Evolutionary conservation across 1,140 invertebrate genomes (phyloP).

Genomic region (Pentalonia nigronervosa): DNA sequence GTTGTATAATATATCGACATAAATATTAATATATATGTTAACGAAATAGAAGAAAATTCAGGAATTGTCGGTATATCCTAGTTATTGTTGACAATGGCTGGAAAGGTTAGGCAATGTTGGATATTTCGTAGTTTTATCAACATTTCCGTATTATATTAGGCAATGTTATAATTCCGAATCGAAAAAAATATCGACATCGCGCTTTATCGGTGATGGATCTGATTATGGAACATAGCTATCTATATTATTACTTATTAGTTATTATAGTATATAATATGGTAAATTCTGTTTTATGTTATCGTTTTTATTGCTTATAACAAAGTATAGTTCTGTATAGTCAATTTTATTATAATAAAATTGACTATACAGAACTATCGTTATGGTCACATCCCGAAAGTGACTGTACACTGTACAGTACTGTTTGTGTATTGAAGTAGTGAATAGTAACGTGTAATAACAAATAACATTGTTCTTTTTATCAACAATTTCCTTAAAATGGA

Average conservation of each 20-base stretch:
- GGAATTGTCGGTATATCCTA: too few relatives aligned
- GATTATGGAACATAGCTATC: constrained; percentile 19
- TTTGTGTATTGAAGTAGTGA: background rate
- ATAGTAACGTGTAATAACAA: background rate
- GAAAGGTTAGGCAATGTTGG: too few relatives aligned
- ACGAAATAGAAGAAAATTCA: too few relatives aligned
- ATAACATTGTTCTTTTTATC: background rate
- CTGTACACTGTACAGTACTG: constrained; percentile 10
- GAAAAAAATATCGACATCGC: background rate
- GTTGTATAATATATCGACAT: too few relatives aligned
- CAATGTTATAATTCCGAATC: background rate
- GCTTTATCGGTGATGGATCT: background rate
- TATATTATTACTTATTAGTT: background rate
- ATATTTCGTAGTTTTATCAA: too few relatives aligned
- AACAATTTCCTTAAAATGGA: background rate
- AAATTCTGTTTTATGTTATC: too few relatives aligned
- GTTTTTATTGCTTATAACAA: constrained; percentile 19
- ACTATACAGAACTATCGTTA: constrained; percentile 20
- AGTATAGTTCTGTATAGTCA: too few relatives aligned
- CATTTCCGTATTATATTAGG: background rate
- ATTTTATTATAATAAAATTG: constrained; percentile 20
- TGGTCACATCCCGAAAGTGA: background rate
- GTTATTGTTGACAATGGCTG: too few relatives aligned
- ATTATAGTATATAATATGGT: background rate
- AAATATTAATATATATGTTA: too few relatives aligned